Percentiles rank a stretch among this genome's conserved stretches.
phyloP scores from a whole-genome alignment of 2,888 invertebrate genomes.

The Pseudococcus longispinus region DNA sequence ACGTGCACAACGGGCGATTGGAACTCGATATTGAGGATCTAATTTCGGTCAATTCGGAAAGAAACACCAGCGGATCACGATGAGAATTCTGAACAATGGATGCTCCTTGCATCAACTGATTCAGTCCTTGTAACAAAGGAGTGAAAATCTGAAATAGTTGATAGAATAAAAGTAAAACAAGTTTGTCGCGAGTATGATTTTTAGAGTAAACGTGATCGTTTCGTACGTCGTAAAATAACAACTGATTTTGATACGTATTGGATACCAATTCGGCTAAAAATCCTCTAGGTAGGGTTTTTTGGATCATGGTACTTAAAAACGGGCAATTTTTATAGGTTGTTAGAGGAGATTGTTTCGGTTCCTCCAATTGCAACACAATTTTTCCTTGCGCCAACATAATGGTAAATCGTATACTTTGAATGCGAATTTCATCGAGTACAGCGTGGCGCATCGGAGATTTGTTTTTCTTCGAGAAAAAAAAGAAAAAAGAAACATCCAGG shows the following conservation, averaged over 20 bases:
- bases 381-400: slow-evolving; percentile 40
- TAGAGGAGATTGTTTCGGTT: neutral
- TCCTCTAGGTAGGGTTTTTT: slow-evolving; percentile 76
- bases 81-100: slow-evolving; percentile 75
- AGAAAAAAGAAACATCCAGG: neutral
- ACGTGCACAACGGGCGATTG: slow-evolving; percentile 78
- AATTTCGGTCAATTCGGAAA: slow-evolving; percentile 82
- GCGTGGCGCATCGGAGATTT: slow-evolving; percentile 25
- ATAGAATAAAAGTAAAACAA: neutral
- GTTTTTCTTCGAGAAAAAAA: slow-evolving; percentile 23
- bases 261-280: slow-evolving; percentile 73
- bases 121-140: slow-evolving; percentile 75
- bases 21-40: slow-evolving; percentile 70
- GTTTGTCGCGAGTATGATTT: too few species aligned
- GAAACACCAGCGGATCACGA: slow-evolving; percentile 72
- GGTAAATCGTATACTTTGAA: slow-evolving; percentile 45
- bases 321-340: slow-evolving; percentile 38
- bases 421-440: slow-evolving; percentile 48
- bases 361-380: neutral
- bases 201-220: neutral
- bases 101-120: slow-evolving; percentile 72
- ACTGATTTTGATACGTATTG: slow-evolving; percentile 70
- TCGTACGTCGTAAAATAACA: slow-evolving; percentile 66
- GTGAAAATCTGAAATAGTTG: slow-evolving; percentile 66
- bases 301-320: slow-evolving; percentile 68